Evolutionary conservation across 2,797 vertebrate genomes (phyloP).

Genomic region (Gymnothorax reevesii): DNA sequence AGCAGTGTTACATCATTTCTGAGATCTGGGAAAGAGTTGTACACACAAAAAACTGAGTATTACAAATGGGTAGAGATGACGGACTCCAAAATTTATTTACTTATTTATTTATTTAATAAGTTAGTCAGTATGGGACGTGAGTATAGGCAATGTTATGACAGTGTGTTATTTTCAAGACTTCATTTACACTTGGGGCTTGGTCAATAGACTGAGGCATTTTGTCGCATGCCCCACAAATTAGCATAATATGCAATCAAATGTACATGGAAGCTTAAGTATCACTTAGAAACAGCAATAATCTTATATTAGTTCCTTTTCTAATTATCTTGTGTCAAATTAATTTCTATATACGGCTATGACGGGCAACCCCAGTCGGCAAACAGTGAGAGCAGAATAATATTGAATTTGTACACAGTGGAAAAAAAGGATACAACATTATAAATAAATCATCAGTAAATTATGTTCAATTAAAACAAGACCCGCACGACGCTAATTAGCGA

Average conservation of each 20-base stretch:
- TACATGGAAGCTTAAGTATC: not conserved
- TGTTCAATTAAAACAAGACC: conserved; percentile 12
- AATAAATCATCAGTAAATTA: not conserved
- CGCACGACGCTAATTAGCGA: not conserved
- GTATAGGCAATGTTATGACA: not conserved
- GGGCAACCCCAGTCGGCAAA: not conserved
- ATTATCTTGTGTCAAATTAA: conserved; percentile 8
- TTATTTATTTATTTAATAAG: not conserved
- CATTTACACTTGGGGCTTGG: not conserved
- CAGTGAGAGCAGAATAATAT: not conserved
- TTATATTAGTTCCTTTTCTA: conserved; percentile 3
- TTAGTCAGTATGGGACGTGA: not conserved
- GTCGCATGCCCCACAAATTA: not conserved
- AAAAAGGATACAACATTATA: not conserved
- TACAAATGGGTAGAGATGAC: not conserved
- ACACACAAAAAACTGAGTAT: not conserved
- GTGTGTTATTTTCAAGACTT: not conserved
- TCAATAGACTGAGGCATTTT: not conserved
- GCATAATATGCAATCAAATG: not conserved
- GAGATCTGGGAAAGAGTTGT: not conserved
- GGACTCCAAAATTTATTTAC: not conserved
- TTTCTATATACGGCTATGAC: not conserved
- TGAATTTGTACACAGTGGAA: not conserved
- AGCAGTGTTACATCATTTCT: not conserved
- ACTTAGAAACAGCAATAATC: not conserved